Conservation (phyloP, 2,888 invertebrate genomes). For the Ophion obscuratus region DNA sequence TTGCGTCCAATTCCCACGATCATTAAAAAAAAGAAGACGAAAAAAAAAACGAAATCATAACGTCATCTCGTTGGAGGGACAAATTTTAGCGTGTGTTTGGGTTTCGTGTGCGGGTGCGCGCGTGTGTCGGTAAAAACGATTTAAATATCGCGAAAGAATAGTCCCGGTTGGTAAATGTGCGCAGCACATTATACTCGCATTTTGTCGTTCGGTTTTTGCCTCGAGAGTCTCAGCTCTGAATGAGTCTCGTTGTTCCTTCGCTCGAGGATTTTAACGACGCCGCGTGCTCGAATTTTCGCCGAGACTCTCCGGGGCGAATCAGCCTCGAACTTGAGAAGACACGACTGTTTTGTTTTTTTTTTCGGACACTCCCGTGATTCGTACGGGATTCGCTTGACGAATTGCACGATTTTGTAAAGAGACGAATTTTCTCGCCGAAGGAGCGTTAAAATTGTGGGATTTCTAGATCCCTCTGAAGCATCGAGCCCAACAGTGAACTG, state of each 20-base stretch:
- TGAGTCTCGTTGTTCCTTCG: conserved; percentile 2
- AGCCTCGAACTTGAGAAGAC: neutral
- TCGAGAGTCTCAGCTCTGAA: neutral
- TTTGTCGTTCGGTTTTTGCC: conserved; percentile 2
- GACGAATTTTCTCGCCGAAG: neutral
- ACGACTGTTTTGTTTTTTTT: neutral
- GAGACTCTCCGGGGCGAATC: neutral
- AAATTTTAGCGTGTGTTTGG: neutral
- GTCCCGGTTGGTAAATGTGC: conserved; percentile 44
- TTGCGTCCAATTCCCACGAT: conserved; percentile 16
- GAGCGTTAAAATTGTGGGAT: neutral
- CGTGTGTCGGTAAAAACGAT: conserved; percentile 29
- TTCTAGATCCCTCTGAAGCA: neutral
- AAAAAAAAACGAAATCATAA: conserved; percentile 9
- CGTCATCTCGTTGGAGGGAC: conserved; percentile 18
- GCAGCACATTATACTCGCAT: conserved; percentile 40
- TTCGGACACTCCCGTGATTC: neutral
- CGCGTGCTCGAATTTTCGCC: neutral
- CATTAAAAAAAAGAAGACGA: conserved; percentile 28
- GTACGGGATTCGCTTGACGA: neutral
- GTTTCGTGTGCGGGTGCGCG: neutral
- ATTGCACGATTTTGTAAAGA: neutral
- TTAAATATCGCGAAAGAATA: conserved; percentile 17
- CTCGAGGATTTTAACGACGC: neutral
- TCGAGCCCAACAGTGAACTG: neutral